Evolutionary conservation across 2,797 vertebrate species (phyloP), one percentile per base, ranked within the genome.

Genomic region (Xenopus petersii): DNA sequence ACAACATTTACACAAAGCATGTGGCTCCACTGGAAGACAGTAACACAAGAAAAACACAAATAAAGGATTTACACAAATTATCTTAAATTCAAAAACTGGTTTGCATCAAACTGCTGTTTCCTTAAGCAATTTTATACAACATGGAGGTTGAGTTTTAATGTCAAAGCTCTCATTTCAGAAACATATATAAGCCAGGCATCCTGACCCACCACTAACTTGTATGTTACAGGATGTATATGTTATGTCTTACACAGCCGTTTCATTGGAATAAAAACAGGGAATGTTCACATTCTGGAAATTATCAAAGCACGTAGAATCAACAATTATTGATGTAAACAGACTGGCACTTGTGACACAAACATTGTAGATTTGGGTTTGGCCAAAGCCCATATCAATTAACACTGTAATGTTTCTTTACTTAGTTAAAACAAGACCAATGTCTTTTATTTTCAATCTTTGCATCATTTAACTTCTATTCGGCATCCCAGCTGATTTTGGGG

Each of bases 111-210:
- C 89, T 85, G 86, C 79, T 87, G 85, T 86, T 88, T 88, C 81
- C 86, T 89, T 82, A 85, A 75, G 84, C 82, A 0, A 15, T 75
- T 58, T 64, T 46, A 12, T 24, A 81, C 89, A 91, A 92, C 93
- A 94, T 92, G 91, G 90, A 88, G 81, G 77, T 85, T 83, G 85
- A 87, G 89, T 85, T 87, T 89, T 89, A 90, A 90, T 91, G 92
- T 91, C 91, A 91, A 84, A 84, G 89, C 84, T 86, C 82, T 84
- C 83, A 88, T 82, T 71, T 59, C 67, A 86, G 83, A 88, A 83
- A 87, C 89, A 92, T 92, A 95, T 93, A 93, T 88, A 94, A 90
- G 87, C 90, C 95, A 96, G 94, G 94, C 93, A 93, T 88, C 81
- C 81, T 80, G 89, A 89, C 89, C 88, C 81, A 87, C 90, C 80